Evolutionary conservation across 2,797 vertebrate genomes (phyloP), one percentile per base, ranked within the genome.

Genomic region (Crocidura indochinensis): DNA sequence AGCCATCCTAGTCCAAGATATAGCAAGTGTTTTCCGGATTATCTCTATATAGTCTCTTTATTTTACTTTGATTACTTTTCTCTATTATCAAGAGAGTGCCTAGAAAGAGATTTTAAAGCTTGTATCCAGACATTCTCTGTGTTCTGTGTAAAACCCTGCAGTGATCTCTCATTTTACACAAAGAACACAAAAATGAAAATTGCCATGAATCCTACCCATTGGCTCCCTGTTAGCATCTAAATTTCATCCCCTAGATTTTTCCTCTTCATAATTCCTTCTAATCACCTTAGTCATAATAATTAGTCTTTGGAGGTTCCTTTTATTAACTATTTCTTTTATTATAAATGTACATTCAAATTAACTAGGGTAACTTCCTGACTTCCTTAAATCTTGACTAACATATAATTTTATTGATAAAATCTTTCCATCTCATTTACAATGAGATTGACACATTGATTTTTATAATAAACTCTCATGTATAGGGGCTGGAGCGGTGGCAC

Each of bases 311-410:
- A 51, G 6, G 26, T 3, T 24, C 24, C 1, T 19, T 29, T 11
- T 8, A 31, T 80, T 17, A 24, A 2, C 12, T 75, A 4, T 60
- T 74, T 4, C 6, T 8, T 79, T 64, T 67, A 20, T 91, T 46
- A 79, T 2, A 6, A 29, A 82, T 69, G 14, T 3, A 68, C 29
- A 1, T 80, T 14, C 71, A 46, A 20, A 51, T 69, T 75, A 11
- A 62, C 6, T 6, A 46, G 5, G 0, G 12, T 51, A n/a, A 67
- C 22, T 46, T 2, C 60, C 24, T 27, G 26, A 15, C 9, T 76
- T 77, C 22, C n/a, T 67, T 67, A 68, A 7, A n/a, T 77, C 6
- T 51, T 88, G 67, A 64, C 29, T 68, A 72, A 56, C 76, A 82
- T 60, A 27, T 17, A 24, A 65, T 9, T 65, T 26, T 65, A 6